Conservation (phyloP, 1,140 invertebrate genomes). For the Condylostylus longicornis region DNA sequence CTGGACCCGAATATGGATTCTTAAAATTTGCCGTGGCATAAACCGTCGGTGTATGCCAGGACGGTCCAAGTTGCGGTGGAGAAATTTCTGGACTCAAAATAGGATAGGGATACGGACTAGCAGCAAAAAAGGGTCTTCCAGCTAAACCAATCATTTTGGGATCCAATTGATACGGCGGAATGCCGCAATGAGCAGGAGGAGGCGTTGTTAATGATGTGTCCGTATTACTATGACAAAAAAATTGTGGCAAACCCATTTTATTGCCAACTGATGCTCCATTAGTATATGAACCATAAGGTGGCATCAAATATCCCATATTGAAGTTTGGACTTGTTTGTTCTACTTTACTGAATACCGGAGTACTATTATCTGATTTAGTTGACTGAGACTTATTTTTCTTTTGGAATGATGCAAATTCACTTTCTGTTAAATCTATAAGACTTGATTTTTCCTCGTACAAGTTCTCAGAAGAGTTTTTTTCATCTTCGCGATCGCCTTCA, state of each 20-base stretch:
- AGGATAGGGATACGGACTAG: slow-evolving; percentile 81
- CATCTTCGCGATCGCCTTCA: slow-evolving; percentile 87
- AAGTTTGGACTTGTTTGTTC: slow-evolving; percentile 69
- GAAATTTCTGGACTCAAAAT: slow-evolving; percentile 90
- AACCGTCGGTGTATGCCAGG: slow-evolving; percentile 88
- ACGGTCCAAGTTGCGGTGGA: slow-evolving; percentile 84
- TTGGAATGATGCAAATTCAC: slow-evolving; percentile 53
- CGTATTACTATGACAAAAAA: slow-evolving; percentile 86
- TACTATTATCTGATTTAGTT: slow-evolving; percentile 7
- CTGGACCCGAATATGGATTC: slow-evolving; percentile 80
- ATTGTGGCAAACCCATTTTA: slow-evolving; percentile 73
- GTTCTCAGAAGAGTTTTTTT: slow-evolving; percentile 80
- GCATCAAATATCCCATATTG: slow-evolving; percentile 81
- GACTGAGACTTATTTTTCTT: too few relatives aligned
- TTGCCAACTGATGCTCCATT: slow-evolving; percentile 65
- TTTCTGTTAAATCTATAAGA: slow-evolving; percentile 83
- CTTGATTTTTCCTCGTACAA: slow-evolving; percentile 80
- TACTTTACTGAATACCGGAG: slow-evolving; percentile 71
- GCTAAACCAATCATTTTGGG: slow-evolving; percentile 56
- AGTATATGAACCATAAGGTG: slow-evolving; percentile 72
- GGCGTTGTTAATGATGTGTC: slow-evolving; percentile 66
- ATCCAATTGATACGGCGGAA: too few relatives aligned
- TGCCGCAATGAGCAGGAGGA: too few relatives aligned
- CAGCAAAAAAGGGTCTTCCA: too few relatives aligned
- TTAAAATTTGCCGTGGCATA: slow-evolving; percentile 85